Evolutionary conservation across 2,797 vertebrate species (phyloP), one percentile per base, ranked within the genome.

Genomic region (Octomys mimax): DNA sequence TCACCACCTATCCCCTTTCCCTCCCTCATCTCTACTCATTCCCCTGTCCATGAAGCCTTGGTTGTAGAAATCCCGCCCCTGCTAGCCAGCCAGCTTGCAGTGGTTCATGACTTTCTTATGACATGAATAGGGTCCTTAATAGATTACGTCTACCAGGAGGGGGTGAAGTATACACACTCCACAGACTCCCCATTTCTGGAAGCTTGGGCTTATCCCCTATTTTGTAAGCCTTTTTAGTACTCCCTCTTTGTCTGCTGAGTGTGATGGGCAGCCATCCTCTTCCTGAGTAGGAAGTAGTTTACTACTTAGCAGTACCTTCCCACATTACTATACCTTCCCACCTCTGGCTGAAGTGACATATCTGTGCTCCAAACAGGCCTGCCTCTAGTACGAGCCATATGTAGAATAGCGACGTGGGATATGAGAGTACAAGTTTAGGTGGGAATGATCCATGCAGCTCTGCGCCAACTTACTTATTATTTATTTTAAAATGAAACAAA

Each of bases 401-500:
- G 5, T 19, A 18, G 46, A 36, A 18, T 4, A 14, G 1, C n/a
- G 59, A 3, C 1, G 42, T 79, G 31, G 9, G 24, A 18, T 42
- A 19, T 13, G 33, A 73, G 28, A 9, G 8, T 42, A 66, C 14
- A 36, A 18, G 22, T 71, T 90, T 92, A 59, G 5, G 31, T 39
- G 12, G 33, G 89, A 82, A 82, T n/a, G 57, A 88, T 71, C 33
- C 33, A 12, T 19, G 11, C 21, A 36, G 1, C 39, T 95, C 68
- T 92, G 57, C 5, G 78, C 36, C 68, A 82, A 64, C 54, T 83
- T 77, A 33, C 66, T 64, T 80, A 33, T 78, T 64, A 66, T 49
- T 84, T 83, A 49, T 77, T 95, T 68, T 94, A 62, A 77, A 92
- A 78, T 61, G 82, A 94, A 94, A 66, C 6, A 28, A 91, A 52